phyloP scores from a whole-genome alignment of 2,888 invertebrate genomes.

The Ophioninae sp. region DNA sequence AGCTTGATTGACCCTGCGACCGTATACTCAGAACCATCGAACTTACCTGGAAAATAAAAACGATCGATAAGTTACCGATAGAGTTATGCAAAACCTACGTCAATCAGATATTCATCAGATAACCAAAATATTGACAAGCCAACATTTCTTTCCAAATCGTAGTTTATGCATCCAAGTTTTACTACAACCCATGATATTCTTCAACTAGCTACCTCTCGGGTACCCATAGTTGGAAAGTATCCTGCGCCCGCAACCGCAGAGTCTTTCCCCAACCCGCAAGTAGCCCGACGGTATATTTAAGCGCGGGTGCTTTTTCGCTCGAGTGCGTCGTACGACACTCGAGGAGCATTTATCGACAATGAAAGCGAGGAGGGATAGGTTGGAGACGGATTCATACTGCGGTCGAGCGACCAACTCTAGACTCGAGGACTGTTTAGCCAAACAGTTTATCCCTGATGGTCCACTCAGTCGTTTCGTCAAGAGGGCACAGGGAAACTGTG shows the following conservation, averaged over 20 bases:
- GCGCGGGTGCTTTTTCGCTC: constrained; percentile 28
- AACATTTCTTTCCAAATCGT: not conserved
- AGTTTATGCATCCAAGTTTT: not conserved
- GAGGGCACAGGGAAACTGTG: too few species aligned
- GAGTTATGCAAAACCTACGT: not conserved
- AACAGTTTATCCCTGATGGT: not conserved
- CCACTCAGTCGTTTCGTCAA: not conserved
- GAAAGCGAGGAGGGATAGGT: constrained; percentile 3
- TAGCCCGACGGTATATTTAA: constrained; percentile 12
- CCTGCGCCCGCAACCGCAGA: not conserved
- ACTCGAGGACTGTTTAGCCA: not conserved
- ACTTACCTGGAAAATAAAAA: constrained; percentile 58
- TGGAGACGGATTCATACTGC: constrained; percentile 2
- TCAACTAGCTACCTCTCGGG: not conserved
- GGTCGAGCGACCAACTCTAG: not conserved
- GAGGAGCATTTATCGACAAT: constrained; percentile 38
- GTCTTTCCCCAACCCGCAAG: constrained; percentile 12
- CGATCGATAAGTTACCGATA: not conserved
- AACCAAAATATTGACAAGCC: not conserved
- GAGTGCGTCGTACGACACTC: constrained; percentile 23
- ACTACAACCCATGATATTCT: not conserved
- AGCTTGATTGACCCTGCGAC: not conserved
- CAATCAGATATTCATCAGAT: not conserved
- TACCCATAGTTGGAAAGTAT: not conserved
- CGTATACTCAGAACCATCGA: not conserved